Conservation (phyloP, 1,140 invertebrate genomes). For the Triops cancriformis region DNA sequence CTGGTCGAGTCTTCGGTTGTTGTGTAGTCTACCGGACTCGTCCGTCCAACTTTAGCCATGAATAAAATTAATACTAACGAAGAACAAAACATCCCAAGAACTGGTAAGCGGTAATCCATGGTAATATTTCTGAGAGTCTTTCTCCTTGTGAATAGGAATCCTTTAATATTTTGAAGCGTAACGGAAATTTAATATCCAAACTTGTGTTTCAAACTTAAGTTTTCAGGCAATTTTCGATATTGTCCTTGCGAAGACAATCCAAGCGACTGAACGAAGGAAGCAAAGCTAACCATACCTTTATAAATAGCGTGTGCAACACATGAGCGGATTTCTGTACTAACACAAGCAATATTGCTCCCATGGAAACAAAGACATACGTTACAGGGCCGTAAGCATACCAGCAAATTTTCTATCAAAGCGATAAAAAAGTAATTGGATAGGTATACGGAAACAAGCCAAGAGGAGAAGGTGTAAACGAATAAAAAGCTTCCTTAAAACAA, state of each 20-base stretch:
- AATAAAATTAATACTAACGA: neutral
- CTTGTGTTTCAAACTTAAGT: neutral
- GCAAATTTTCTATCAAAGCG: neutral
- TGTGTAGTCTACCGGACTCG: neutral
- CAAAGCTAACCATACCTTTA: neutral
- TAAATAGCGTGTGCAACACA: constrained; percentile 13
- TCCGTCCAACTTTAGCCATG: neutral
- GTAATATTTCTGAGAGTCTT: neutral
- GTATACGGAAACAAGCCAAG: neutral
- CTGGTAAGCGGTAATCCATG: constrained; percentile 3
- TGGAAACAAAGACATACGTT: neutral
- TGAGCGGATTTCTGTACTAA: neutral
- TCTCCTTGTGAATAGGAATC: no score
- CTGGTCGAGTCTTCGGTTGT: neutral
- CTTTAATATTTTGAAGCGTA: no score
- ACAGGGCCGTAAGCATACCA: neutral
- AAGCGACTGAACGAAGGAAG: neutral
- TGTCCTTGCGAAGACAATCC: neutral
- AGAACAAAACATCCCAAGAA: neutral
- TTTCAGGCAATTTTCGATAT: neutral
- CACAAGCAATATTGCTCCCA: neutral
- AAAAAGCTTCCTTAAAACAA: neutral
- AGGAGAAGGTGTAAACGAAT: neutral
- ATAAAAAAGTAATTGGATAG: no score
- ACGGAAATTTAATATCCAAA: no score